Percentiles rank a stretch among this genome's conserved stretches.
Evolutionary conservation across 1,140 invertebrate species (phyloP).

Genomic region (Sweltsa coloradensis): DNA sequence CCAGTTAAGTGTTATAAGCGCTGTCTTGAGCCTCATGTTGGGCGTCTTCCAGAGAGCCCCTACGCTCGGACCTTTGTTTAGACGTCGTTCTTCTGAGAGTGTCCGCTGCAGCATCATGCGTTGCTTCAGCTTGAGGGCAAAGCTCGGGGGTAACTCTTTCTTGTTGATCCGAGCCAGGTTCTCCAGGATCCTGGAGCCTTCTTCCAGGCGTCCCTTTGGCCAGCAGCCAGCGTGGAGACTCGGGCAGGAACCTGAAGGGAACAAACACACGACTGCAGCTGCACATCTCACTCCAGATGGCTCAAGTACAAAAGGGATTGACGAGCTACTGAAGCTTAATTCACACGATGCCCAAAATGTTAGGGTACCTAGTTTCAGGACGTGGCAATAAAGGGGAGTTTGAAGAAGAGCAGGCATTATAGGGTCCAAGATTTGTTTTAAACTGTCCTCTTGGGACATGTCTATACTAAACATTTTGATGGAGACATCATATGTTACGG

Average conservation of each 20-base stretch:
- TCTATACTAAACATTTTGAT: no score
- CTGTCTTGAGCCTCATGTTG: constrained; percentile 66
- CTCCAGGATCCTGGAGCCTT: constrained; percentile 65
- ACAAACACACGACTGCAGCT: not conserved
- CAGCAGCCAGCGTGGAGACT: constrained; percentile 74
- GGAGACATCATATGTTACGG: no score
- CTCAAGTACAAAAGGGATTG: no score
- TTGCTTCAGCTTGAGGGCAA: constrained; percentile 54
- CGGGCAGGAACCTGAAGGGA: constrained; percentile 53
- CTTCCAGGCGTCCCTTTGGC: constrained; percentile 64
- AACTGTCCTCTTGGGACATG: no score
- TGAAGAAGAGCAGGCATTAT: no score
- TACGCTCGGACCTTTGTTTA: constrained; percentile 48
- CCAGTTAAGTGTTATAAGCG: constrained; percentile 46
- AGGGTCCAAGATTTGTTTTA: no score
- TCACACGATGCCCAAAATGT: no score
- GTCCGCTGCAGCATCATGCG: constrained; percentile 51
- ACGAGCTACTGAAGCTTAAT: no score
- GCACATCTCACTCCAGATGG: no score
- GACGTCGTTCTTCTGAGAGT: constrained; percentile 44
- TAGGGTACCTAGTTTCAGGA: no score
- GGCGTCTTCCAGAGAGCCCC: constrained; percentile 64
- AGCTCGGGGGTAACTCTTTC: constrained; percentile 56
- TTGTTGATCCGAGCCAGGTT: constrained; percentile 62
- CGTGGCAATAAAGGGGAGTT: no score